Evolutionary conservation across 2,113 vertebrate genomes (phyloP).

Genomic region (Tragelaphus strepsiceros): DNA sequence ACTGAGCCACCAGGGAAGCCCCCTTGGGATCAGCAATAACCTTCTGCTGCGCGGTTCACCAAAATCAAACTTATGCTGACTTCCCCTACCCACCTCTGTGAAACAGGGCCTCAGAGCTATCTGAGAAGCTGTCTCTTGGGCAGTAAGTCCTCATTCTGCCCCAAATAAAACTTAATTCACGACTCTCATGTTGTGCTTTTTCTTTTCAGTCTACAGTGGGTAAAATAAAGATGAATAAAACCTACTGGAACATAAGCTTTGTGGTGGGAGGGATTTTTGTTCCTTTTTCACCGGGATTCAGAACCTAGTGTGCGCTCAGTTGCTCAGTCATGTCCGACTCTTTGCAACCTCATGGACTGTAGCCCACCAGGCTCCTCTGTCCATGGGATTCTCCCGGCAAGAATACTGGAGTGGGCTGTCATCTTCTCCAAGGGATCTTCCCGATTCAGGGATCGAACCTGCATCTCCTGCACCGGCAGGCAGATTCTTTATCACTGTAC

Average conservation of each 20-base stretch:
- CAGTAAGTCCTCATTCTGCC: background rate
- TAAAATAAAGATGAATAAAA: background rate
- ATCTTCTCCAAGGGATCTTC: background rate
- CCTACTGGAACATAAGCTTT: background rate
- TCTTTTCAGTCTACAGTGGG: background rate
- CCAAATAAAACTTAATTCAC: background rate
- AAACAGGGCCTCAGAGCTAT: background rate
- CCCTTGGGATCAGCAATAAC: background rate
- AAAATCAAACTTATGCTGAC: background rate
- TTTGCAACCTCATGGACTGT: background rate
- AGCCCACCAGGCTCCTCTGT: background rate
- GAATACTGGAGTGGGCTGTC: background rate
- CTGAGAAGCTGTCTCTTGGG: background rate
- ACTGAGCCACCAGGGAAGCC: background rate
- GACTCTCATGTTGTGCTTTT: background rate
- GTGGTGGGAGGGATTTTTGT: background rate
- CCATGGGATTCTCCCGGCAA: background rate
- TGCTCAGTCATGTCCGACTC: fast-evolving
- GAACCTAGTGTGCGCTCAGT: background rate
- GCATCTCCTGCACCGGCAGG: background rate
- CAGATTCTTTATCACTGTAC: background rate
- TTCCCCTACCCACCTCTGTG: background rate
- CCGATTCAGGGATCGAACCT: background rate
- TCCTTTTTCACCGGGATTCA: background rate
- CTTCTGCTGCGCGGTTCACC: background rate